Percentiles rank a stretch among this genome's conserved stretches.
Evolutionary conservation across 2,888 invertebrate genomes (phyloP).

Genomic region (Ypsolopha scabrella): DNA sequence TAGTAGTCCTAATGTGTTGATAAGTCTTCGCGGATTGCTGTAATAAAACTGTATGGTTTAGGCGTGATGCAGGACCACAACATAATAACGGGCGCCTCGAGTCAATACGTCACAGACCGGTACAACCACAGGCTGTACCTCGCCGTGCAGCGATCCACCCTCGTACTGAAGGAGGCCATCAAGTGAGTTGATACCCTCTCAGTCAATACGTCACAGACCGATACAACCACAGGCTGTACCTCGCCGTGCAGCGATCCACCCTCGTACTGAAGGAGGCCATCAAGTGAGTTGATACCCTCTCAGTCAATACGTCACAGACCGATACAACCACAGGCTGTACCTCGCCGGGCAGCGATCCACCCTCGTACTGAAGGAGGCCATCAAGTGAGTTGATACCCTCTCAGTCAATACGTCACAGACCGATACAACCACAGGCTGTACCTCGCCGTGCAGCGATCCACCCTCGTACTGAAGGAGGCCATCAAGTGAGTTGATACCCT

Average conservation of each 20-base stretch:
- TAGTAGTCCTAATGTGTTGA: no score
- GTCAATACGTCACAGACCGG: constrained; percentile 18
- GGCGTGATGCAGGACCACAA: constrained; percentile 42
- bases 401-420: constrained; percentile 13
- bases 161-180: constrained; percentile 24
- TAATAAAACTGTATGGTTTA: constrained; percentile 23
- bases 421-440: constrained; percentile 26
- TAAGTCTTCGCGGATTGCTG: no score
- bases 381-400: not conserved
- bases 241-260: constrained; percentile 18
- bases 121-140: constrained; percentile 22
- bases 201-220: constrained; percentile 18
- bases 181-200: constrained; percentile 31
- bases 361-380: constrained; percentile 18
- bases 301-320: constrained; percentile 15
- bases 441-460: constrained; percentile 18
- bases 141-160: constrained; percentile 18
- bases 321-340: constrained; percentile 24
- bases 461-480: constrained; percentile 19
- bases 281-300: not conserved
- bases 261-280: constrained; percentile 19
- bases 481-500: not conserved
- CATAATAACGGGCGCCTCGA: constrained; percentile 27
- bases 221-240: constrained; percentile 22
- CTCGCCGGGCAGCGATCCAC: constrained; percentile 19